Conservation (phyloP, 2,113 vertebrate genomes). For the Rhineura floridana region DNA sequence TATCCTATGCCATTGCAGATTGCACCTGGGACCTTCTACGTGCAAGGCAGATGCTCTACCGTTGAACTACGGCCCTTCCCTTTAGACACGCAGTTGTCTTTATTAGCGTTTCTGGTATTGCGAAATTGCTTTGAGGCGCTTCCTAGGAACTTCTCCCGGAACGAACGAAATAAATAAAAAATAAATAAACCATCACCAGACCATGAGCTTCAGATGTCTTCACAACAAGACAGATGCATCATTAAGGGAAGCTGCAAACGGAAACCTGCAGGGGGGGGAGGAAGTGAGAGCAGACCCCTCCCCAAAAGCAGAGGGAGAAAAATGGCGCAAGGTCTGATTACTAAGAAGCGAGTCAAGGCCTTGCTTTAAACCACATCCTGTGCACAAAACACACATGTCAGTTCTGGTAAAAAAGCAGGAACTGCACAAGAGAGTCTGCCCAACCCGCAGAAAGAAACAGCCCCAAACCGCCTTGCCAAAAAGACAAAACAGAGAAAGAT, state of each 20-base stretch:
- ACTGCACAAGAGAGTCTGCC: accelerated
- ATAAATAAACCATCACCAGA: no score
- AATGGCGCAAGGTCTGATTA: neutral
- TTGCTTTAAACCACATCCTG: constrained; percentile 65
- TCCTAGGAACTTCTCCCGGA: no score
- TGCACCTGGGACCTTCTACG: no score
- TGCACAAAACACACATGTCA: neutral
- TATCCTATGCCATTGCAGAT: no score
- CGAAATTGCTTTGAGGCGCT: no score
- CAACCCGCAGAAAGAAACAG: accelerated
- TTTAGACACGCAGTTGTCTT: no score
- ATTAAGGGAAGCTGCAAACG: constrained; percentile 7
- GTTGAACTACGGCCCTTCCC: no score
- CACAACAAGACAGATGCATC: neutral
- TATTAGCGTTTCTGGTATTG: no score
- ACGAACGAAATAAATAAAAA: no score
- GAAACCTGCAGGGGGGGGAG: neutral
- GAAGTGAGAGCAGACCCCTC: neutral
- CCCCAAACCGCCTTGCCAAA: no score
- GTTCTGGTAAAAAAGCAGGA: neutral
- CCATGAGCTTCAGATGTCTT: accelerated
- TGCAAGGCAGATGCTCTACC: no score
- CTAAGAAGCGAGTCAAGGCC: constrained; percentile 45
- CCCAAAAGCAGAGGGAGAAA: neutral
- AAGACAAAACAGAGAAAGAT: neutral